These are phyloP conservation scores for Drosophila repleta DNA, from an alignment of 1,140 invertebrate genomes.

Conservation along the genomic window DNA sequence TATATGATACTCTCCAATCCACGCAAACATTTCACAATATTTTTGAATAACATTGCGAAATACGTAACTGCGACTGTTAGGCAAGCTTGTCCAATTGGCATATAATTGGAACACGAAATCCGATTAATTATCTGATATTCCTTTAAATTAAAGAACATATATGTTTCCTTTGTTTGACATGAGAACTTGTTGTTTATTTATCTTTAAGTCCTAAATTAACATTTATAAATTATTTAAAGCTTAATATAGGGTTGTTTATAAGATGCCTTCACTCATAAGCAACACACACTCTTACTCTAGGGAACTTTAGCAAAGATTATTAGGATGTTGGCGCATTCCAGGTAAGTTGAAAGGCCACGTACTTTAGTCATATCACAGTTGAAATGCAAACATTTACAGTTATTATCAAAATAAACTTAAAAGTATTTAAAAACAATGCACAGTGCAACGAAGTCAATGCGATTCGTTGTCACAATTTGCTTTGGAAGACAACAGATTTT, in stretches of 20 bases:
- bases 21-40: too few species aligned
- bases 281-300: constrained; percentile 16
- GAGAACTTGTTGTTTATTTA: constrained; percentile 52
- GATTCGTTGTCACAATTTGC: constrained; percentile 54
- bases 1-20: too few species aligned
- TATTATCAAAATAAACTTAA: constrained; percentile 43
- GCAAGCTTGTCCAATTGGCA: background rate
- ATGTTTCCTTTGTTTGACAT: constrained; percentile 25
- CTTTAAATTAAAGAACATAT: background rate
- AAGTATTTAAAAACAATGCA: constrained; percentile 65
- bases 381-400: constrained; percentile 60
- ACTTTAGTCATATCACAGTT: constrained; percentile 73
- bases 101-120: background rate
- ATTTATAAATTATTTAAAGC: constrained; percentile 78
- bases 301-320: constrained; percentile 48
- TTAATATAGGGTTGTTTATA: constrained; percentile 49
- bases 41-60: too few species aligned
- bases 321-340: constrained; percentile 55
- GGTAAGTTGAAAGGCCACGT: constrained; percentile 45
- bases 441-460: constrained; percentile 35
- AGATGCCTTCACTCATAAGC: constrained; percentile 30
- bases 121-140: background rate
- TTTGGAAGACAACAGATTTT: constrained; percentile 79
- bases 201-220: constrained; percentile 63
- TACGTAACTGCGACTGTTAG: too few species aligned